Conservation (phyloP, 2,797 vertebrate species). For the Ataeniobius toweri region DNA sequence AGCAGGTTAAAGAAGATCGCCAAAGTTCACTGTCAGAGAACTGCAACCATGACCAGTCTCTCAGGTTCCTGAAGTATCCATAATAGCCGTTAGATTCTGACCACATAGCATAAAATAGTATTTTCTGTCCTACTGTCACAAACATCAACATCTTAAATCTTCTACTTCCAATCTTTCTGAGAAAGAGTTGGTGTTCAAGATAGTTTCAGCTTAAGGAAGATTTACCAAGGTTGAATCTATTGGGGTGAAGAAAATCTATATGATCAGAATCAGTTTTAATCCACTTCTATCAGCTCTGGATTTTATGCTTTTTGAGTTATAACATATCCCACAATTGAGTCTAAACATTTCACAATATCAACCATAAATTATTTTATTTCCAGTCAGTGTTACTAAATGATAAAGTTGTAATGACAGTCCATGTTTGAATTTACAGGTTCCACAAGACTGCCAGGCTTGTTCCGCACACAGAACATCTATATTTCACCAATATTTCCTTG, state of each 20-base stretch:
- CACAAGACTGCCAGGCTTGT: background rate
- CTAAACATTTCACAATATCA: background rate
- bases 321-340: background rate
- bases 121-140: background rate
- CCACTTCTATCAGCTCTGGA: background rate
- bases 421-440: background rate
- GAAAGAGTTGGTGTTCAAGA: background rate
- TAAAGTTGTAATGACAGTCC: background rate
- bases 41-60: background rate
- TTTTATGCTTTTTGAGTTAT: background rate
- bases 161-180: background rate
- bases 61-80: background rate
- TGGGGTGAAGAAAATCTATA: background rate
- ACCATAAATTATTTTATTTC: background rate
- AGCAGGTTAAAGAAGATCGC: background rate
- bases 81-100: background rate
- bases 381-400: background rate
- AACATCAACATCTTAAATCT: background rate
- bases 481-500: conserved; percentile 24
- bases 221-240: background rate
- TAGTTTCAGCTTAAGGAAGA: background rate
- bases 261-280: background rate
- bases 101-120: background rate
- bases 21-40: background rate
- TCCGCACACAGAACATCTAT: background rate